These are phyloP conservation scores for Cotesia vestalis DNA, from an alignment of 1,140 invertebrate species.

Conservation along the genomic window DNA sequence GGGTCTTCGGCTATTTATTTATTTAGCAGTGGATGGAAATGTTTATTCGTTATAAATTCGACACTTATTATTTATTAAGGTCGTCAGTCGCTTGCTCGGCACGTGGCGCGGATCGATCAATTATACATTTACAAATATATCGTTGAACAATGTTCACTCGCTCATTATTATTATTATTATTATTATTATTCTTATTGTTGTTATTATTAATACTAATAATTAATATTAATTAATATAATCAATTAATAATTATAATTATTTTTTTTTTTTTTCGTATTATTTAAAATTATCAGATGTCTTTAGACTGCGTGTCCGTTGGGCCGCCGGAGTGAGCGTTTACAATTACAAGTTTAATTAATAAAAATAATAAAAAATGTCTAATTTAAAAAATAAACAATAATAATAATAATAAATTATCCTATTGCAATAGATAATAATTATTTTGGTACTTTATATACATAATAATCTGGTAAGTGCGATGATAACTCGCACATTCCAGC, in stretches of 20 bases:
- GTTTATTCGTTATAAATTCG: conserved; percentile 47
- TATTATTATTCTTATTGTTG: conserved; percentile 32
- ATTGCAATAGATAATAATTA: conserved; percentile 58
- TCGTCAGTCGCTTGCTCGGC: conserved; percentile 32
- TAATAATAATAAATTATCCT: conserved; percentile 47
- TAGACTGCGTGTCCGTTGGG: neutral
- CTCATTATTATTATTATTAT: conserved; percentile 44
- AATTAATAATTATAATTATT: conserved; percentile 46
- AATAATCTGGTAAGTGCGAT: conserved; percentile 45
- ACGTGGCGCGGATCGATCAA: conserved; percentile 40
- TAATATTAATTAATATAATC: no score
- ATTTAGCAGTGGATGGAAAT: conserved; percentile 57
- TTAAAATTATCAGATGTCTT: neutral
- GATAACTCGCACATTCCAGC: conserved; percentile 50
- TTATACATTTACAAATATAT: conserved; percentile 54
- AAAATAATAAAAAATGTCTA: conserved; percentile 31
- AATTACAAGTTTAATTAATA: conserved; percentile 25
- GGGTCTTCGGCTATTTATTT: conserved; percentile 47
- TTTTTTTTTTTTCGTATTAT: conserved; percentile 14
- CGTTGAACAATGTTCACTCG: conserved; percentile 42
- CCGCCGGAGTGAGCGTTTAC: conserved; percentile 36
- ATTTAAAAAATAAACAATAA: conserved; percentile 47
- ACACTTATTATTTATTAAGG: conserved; percentile 32
- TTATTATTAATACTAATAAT: conserved; percentile 1
- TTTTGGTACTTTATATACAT: conserved; percentile 57